Evolutionary conservation across 2,797 vertebrate species (phyloP), one percentile per base, ranked within the genome.

Genomic region (Phoeniculus purpureus): DNA sequence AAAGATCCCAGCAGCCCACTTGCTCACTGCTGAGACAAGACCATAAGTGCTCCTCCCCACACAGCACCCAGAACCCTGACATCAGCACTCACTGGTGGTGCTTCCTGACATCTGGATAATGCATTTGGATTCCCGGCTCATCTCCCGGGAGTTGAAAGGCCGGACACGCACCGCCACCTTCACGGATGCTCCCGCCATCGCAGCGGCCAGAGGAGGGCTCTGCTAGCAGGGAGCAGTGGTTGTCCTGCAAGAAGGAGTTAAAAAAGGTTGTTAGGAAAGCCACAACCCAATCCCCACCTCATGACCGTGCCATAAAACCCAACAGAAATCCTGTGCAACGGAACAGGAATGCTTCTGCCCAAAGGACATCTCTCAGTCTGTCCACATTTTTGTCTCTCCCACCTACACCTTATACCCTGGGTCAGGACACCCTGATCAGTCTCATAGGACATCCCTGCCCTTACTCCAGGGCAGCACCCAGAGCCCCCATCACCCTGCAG

Each of bases 41-140:
- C 17, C 52, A 6, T 1, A 1, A 2, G 0, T 1, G 2, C 25
- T 40, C 6, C 74, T 52, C 12, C 29, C 60, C 13, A 3, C 14
- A 34, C 66, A 87, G 47, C 66, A 16, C 34, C 43, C 73, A 43
- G 15, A 72, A 12, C 29, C 71, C 26, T 0, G 2, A 13, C 1
- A 15, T 12, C 1, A 1, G 4, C 90, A 99, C 99, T 99, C 96
- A 99, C 99, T 99, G 71, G 99, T 99, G 89, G 99, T 99, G 97
- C 98, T 99, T 73, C 99, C 99, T 0, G 98, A 97, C 99, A 99
- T 99, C 98, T 99, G 99, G 91, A 99, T 99, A 91, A 99, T 99
- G 94, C 99, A 99, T 96, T 99, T 99, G 91, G 98, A 99, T 15
- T 99, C 99, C 17, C 98, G 98, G 93, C 98, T 96, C 32, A 98